Conservation (phyloP, 2,797 vertebrate species). For the Arnoldichthys spilopterus region DNA sequence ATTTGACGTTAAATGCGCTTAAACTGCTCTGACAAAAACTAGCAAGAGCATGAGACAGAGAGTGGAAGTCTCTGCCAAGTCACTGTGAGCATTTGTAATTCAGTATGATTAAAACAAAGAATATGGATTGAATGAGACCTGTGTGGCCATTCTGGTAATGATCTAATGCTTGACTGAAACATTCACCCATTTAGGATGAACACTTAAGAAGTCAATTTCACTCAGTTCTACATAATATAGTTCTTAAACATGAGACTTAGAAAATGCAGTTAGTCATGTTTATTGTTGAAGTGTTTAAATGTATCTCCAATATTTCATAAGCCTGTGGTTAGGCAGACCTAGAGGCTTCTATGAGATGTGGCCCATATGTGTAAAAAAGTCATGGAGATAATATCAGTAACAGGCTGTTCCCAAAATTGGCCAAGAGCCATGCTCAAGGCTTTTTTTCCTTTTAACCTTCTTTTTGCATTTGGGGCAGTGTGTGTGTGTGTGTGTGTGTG, state of each 20-base stretch:
- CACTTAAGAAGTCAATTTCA: slow-evolving; percentile 5
- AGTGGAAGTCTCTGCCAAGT: slow-evolving; percentile 16
- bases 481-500: slow-evolving; percentile 5
- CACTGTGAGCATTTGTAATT: slow-evolving; percentile 22
- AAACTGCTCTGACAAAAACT: neutral
- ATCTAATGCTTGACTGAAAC: slow-evolving; percentile 20
- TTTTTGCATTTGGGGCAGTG: neutral
- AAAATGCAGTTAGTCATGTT: neutral
- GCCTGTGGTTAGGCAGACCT: neutral
- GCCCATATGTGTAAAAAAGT: slow-evolving; percentile 44
- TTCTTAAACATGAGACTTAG: neutral
- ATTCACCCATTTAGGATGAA: neutral
- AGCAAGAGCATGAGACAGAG: slow-evolving; percentile 2
- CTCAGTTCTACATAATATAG: neutral
- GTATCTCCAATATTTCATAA: neutral
- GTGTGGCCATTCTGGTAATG: slow-evolving; percentile 4
- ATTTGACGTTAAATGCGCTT: slow-evolving; percentile 5
- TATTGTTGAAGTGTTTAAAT: slow-evolving; percentile 2
- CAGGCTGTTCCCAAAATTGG: slow-evolving; percentile 3
- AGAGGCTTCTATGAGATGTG: slow-evolving; percentile 9
- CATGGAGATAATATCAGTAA: slow-evolving; percentile 32
- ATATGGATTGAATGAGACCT: slow-evolving; percentile 8
- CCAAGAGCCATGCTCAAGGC: neutral
- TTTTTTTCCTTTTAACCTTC: neutral
- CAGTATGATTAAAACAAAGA: slow-evolving; percentile 24